phyloP scores from a whole-genome alignment of 2,888 invertebrate genomes.

The Hanleya hanleyi region DNA sequence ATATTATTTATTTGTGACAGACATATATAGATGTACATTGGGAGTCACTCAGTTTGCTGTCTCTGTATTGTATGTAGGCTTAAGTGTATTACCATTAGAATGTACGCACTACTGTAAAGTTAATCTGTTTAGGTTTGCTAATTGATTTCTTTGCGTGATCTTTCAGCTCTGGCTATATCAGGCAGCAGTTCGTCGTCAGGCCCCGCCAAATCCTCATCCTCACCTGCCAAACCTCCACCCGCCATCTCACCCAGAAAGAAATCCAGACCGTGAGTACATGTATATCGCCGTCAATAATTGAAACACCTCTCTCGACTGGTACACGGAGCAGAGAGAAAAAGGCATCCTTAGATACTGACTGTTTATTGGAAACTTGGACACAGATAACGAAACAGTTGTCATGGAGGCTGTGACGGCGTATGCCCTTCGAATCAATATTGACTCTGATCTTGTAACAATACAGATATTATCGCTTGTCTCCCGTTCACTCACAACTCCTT shows the following conservation, averaged over 20 bases:
- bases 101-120: too few relatives aligned
- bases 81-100: too few relatives aligned
- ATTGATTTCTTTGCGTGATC: too few relatives aligned
- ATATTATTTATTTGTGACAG: too few relatives aligned
- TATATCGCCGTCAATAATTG: background rate
- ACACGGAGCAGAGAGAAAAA: too few relatives aligned
- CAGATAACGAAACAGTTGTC: background rate
- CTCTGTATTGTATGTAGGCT: too few relatives aligned
- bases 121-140: too few relatives aligned
- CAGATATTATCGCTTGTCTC: background rate
- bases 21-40: too few relatives aligned
- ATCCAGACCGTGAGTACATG: conserved; percentile 53
- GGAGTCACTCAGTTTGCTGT: too few relatives aligned
- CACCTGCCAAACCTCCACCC: conserved; percentile 48
- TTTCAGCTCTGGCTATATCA: background rate
- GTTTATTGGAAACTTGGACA: background rate
- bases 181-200: conserved; percentile 12
- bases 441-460: background rate
- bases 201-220: conserved; percentile 28
- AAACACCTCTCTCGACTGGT: too few relatives aligned
- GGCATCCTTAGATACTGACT: background rate
- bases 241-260: conserved; percentile 61
- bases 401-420: background rate
- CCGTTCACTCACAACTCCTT: too few relatives aligned
- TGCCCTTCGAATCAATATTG: background rate